These are phyloP conservation scores for rabbit (Oryctolagus cuniculus) DNA, from an alignment of 2,113 vertebrate species.

Conservation along the genomic window DNA sequence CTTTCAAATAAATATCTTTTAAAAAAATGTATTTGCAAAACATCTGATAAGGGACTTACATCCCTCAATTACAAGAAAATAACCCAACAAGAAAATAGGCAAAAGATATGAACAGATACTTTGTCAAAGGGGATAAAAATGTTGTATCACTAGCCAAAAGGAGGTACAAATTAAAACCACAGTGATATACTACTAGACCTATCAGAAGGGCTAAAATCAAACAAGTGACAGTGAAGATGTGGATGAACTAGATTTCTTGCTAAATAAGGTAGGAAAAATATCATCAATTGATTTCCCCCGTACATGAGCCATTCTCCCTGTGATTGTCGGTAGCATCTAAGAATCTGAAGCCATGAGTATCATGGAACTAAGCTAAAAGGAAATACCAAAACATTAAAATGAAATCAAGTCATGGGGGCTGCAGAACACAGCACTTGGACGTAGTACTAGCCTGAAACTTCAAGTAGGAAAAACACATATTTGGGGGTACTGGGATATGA, in stretches of 20 bases:
- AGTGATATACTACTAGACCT: no score
- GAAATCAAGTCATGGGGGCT: not conserved
- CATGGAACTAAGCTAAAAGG: not conserved
- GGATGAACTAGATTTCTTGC: not conserved
- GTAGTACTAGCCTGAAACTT: slow-evolving; percentile 6
- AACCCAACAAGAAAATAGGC: not conserved
- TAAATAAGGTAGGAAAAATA: not conserved
- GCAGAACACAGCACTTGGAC: not conserved
- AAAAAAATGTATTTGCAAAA: not conserved
- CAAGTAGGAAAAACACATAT: slow-evolving; percentile 24
- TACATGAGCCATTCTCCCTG: not conserved
- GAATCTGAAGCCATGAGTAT: slow-evolving; percentile 14
- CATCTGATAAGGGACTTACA: not conserved
- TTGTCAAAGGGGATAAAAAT: no score
- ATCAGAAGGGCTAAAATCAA: no score
- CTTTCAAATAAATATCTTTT: no score
- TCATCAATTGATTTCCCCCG: not conserved
- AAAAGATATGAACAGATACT: no score
- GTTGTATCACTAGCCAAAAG: no score
- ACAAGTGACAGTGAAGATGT: no score
- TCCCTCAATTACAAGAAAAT: not conserved
- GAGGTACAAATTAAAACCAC: no score
- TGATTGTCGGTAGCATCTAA: slow-evolving; percentile 15
- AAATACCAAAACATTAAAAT: slow-evolving; percentile 52
- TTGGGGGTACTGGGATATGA: not conserved